Evolutionary conservation across 2,113 vertebrate genomes (phyloP).

Genomic region (Motacilla alba): DNA sequence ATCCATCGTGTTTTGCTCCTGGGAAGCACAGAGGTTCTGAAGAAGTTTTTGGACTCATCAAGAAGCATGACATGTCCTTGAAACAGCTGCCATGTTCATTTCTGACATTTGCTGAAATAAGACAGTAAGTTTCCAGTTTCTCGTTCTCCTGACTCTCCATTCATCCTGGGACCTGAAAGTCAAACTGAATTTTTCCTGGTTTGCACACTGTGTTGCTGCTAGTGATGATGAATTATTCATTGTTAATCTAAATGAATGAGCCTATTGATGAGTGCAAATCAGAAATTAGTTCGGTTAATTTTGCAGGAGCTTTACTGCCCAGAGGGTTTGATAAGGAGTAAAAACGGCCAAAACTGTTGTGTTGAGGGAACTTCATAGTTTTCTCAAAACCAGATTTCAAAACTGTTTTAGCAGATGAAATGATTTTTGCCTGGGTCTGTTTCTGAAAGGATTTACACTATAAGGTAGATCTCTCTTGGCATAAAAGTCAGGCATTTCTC

Average conservation of each 20-base stretch:
- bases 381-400: not conserved
- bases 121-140: not conserved
- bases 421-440: not conserved
- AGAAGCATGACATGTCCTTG: not conserved
- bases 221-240: constrained; percentile 28
- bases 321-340: not conserved
- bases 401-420: not conserved
- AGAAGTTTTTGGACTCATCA: not conserved
- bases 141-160: not conserved
- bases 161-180: not conserved
- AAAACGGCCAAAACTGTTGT: not conserved
- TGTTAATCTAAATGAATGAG: not conserved
- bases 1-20: not conserved
- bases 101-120: not conserved
- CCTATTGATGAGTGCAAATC: not conserved
- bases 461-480: not conserved
- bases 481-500: not conserved
- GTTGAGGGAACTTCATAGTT: not conserved
- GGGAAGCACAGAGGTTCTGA: not conserved
- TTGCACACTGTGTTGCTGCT: not conserved
- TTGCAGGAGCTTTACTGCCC: not conserved
- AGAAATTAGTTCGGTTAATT: not conserved
- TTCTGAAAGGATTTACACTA: not conserved
- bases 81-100: not conserved
- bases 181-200: not conserved